A percentile compares a stretch with the other conserved stretches of the same genome.
phyloP scores from a whole-genome alignment of 1,140 invertebrate species.

The Formica selysi region DNA sequence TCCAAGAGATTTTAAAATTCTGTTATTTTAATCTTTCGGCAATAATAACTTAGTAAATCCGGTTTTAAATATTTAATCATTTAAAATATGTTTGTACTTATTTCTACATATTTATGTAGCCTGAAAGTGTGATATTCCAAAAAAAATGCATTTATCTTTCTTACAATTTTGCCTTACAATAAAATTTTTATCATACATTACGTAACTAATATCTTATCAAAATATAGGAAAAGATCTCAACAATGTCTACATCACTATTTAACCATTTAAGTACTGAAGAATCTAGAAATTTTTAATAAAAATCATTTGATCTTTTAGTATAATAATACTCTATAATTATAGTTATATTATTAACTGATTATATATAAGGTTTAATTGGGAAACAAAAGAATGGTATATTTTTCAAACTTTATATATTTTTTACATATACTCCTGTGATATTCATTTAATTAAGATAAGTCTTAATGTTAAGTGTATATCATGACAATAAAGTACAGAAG shows the following conservation, averaged over 20 bases:
- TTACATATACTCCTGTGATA: not conserved
- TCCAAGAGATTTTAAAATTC: not conserved
- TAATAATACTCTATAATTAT: no score
- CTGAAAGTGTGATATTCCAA: not conserved
- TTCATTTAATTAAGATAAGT: not conserved
- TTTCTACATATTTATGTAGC: not conserved
- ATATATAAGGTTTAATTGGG: no score
- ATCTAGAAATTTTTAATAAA: not conserved
- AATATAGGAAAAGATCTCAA: not conserved
- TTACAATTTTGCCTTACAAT: not conserved
- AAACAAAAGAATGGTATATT: not conserved
- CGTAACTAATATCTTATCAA: slow-evolving; percentile 20
- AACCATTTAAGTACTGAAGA: not conserved
- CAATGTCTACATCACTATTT: not conserved
- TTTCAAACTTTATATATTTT: not conserved
- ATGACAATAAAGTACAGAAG: not conserved
- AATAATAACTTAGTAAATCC: not conserved
- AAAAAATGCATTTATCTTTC: not conserved
- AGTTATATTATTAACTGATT: no score
- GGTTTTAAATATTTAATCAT: not conserved
- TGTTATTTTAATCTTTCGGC: not conserved
- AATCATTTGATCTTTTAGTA: no score
- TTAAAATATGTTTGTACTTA: slow-evolving; percentile 5
- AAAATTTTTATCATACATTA: not conserved
- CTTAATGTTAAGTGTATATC: not conserved